Percentiles rank a stretch among this genome's conserved stretches.
Conservation (phyloP, 2,888 invertebrate species). For the Notocelia uddmanniana region DNA sequence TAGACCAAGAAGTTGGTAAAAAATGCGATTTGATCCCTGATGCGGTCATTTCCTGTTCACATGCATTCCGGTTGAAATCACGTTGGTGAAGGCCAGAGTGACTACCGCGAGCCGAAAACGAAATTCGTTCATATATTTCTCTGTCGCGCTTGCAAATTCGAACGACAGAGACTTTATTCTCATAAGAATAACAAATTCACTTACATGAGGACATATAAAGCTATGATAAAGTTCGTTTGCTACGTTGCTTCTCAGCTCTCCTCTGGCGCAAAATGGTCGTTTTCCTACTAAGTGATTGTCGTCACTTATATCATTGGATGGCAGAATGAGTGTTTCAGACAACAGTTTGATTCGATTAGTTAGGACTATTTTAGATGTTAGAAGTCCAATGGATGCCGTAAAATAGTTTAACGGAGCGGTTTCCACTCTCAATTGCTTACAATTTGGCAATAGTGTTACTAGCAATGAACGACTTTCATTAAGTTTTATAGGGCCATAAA, state of each 20-base stretch:
- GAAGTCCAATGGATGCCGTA: slow-evolving; percentile 17
- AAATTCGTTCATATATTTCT: no score
- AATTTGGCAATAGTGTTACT: slow-evolving; percentile 31
- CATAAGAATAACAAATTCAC: no score
- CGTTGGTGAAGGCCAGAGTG: slow-evolving; percentile 16
- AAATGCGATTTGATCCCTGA: slow-evolving; percentile 21
- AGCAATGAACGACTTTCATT: slow-evolving; percentile 36
- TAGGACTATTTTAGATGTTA: slow-evolving; percentile 21
- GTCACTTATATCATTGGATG: background rate
- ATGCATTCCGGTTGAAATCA: slow-evolving; percentile 17
- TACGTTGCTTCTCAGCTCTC: no score
- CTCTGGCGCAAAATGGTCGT: background rate
- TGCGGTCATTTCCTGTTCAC: slow-evolving; percentile 27
- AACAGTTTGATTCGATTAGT: slow-evolving; percentile 9
- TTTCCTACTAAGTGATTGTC: background rate
- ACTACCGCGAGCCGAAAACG: background rate
- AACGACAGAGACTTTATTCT: no score
- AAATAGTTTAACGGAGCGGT: slow-evolving; percentile 19
- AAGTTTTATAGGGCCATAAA: slow-evolving; percentile 23
- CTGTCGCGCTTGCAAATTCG: no score
- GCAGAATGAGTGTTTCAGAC: background rate
- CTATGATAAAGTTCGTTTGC: no score
- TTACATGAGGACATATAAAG: no score
- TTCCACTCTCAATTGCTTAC: slow-evolving; percentile 30
- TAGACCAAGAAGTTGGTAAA: background rate